Evolutionary conservation across 2,113 vertebrate genomes (phyloP).

Genomic region (Butorides virescens): DNA sequence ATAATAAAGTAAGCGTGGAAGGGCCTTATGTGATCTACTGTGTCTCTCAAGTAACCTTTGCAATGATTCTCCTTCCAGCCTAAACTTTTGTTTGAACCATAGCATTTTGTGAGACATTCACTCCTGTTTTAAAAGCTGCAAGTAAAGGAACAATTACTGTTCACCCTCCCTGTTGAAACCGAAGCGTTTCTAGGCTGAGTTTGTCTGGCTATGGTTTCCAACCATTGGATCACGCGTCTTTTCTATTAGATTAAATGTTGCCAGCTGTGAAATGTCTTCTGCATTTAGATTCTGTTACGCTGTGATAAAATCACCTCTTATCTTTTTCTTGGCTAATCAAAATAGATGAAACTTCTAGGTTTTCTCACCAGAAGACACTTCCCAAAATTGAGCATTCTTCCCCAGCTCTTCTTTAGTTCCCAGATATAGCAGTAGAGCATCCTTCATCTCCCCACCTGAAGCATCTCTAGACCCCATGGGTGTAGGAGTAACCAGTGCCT

Average conservation of each 20-base stretch:
- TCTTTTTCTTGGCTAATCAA: not conserved
- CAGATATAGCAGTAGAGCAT: not conserved
- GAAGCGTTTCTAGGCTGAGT: not conserved
- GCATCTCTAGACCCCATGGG: not conserved
- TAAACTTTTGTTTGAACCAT: not conserved
- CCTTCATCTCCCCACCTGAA: not conserved
- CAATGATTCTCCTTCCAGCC: not conserved
- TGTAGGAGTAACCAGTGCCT: not conserved
- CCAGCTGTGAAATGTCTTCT: not conserved
- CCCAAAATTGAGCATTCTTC: not conserved
- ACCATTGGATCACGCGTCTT: fast-evolving
- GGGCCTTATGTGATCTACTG: not conserved
- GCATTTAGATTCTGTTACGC: not conserved
- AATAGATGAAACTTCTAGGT: not conserved
- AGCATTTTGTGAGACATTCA: not conserved
- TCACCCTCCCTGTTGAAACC: not conserved
- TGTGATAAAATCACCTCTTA: not conserved
- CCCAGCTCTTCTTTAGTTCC: not conserved
- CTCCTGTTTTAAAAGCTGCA: not conserved
- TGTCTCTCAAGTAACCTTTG: not conserved
- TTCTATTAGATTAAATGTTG: not conserved
- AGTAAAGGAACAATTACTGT: not conserved
- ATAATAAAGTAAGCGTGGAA: not conserved
- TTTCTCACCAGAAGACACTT: not conserved
- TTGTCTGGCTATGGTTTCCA: not conserved